Evolutionary conservation across 2,888 invertebrate genomes (phyloP), one percentile per base, ranked within the genome.

Genomic region (Biston betularia): DNA sequence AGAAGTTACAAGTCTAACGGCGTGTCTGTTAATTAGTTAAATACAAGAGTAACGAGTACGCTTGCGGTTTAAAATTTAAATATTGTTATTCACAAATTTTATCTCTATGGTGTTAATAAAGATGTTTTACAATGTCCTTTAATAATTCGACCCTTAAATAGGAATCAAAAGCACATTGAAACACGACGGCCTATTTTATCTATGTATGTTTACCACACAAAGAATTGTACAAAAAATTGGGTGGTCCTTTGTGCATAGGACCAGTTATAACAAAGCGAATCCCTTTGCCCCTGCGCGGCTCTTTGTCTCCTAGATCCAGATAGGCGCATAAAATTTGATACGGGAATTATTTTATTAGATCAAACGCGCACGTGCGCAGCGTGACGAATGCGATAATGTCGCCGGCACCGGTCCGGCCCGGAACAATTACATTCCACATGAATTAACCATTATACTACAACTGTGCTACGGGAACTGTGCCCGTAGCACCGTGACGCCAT

Each of bases 341-440:
- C 93, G 92, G 92, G 92, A 92, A 93, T 93, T 90, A 93, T 92
- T 92, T 90, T 91, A 93, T 92, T 93, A 91, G 92, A 90, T 91
- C 86, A 84, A 87, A 84, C 85, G 87, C 84, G 91, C 93, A 93
- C 93, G 93, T 93, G 93, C 92, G 88, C 87, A 83, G 88, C 90
- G 89, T 93, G 92, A 92, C 93, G 90, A 91, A 93, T 88, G 86
- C 87, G 92, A 92, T 93, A 92, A 90, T 89, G 90, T 90, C 85
- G 84, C 87, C 82, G 82, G 85, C 78, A 68, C 68, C 65, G 80
- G 78, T 74, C 83, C 82, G 76, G 80, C 38, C 59, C 87, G 86
- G 88, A 86, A 92, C 90, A 92, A 92, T 93, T 88, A 87, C 88
- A 91, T 92, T 92, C 88, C 89, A 85, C 92, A 88, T 90, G 92